phyloP scores from a whole-genome alignment of 2,113 vertebrate genomes.

The Spheniscus mendiculus region DNA sequence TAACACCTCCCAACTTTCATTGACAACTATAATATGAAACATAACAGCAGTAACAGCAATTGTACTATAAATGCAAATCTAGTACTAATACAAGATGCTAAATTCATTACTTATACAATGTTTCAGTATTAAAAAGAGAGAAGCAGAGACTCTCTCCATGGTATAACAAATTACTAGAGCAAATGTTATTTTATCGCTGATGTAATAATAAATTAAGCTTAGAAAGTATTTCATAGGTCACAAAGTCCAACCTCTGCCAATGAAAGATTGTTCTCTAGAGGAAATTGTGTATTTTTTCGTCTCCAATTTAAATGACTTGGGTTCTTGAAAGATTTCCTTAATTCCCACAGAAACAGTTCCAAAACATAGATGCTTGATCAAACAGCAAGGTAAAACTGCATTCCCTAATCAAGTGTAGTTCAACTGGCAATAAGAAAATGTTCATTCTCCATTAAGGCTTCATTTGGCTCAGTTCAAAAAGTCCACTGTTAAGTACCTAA shows the following conservation, averaged over 20 bases:
- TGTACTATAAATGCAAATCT: conserved; percentile 15
- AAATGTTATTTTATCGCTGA: neutral
- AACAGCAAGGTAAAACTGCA: neutral
- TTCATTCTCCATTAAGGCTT: neutral
- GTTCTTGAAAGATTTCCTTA: neutral
- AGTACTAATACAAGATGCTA: neutral
- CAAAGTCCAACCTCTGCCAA: neutral
- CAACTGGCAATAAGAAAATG: neutral
- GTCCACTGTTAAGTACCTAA: neutral
- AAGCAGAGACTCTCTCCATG: neutral
- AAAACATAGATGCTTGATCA: neutral
- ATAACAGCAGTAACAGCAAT: neutral
- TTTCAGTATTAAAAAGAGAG: neutral
- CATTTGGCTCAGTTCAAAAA: neutral
- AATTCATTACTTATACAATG: neutral
- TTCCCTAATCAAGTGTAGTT: neutral
- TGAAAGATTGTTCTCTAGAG: neutral
- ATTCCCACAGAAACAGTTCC: neutral
- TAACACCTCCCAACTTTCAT: conserved; percentile 14
- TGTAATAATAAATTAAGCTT: neutral
- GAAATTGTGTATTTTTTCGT: neutral
- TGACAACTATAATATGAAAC: conserved; percentile 22
- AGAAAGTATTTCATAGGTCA: neutral
- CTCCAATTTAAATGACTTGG: neutral
- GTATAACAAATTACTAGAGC: neutral